Conservation (phyloP, 2,888 invertebrate genomes). For the Ecdyonurus torrentis region DNA sequence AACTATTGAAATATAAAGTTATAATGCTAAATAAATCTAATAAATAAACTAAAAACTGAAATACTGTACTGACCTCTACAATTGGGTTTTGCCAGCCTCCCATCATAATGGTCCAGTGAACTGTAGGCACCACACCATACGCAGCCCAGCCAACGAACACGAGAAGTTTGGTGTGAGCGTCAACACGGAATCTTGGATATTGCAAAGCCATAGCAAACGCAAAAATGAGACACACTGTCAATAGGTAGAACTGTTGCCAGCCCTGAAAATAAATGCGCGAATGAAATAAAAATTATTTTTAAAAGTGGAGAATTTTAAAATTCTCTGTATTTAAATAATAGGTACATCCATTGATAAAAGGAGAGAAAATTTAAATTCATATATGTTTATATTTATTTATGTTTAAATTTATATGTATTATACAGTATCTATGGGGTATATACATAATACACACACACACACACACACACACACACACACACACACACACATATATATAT, state of each 20-base stretch:
- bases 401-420: too few species aligned
- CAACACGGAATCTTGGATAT: conserved; percentile 51
- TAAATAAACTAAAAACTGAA: conserved; percentile 4
- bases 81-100: conserved; percentile 74
- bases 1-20: conserved; percentile 7
- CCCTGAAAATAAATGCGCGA: conserved; percentile 41
- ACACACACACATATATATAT: too few species aligned
- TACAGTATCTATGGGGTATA: too few species aligned
- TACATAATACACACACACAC: too few species aligned
- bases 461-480: too few species aligned
- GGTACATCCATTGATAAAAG: too few species aligned
- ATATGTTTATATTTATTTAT: too few species aligned
- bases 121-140: conserved; percentile 77
- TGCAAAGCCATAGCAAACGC: conserved; percentile 63
- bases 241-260: conserved; percentile 64
- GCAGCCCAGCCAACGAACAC: conserved; percentile 75
- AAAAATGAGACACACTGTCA: conserved; percentile 67
- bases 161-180: conserved; percentile 53
- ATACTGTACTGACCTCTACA: conserved; percentile 47
- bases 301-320: too few species aligned
- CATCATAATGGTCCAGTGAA: conserved; percentile 81
- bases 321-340: too few species aligned
- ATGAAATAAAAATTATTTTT: too few species aligned
- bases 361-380: too few species aligned
- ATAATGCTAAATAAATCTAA: conserved; percentile 7